Evolutionary conservation across 2,888 invertebrate genomes (phyloP).

Genomic region (Anarsia innoxiella): DNA sequence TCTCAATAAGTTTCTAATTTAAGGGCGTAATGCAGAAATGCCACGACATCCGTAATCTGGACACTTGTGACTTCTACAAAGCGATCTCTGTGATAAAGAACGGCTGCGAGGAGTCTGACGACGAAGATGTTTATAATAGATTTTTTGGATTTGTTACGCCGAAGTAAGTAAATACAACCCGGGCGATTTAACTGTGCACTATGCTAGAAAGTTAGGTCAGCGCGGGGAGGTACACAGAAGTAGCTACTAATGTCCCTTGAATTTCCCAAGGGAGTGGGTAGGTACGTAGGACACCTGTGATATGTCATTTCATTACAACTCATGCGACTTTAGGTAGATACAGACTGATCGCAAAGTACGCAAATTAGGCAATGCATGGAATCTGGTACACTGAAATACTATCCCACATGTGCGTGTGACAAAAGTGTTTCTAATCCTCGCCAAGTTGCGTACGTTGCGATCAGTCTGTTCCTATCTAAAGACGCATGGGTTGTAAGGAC

Average conservation of each 20-base stretch:
- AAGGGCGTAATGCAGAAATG: conserved; percentile 52
- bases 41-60: conserved; percentile 48
- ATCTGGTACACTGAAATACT: too few species aligned
- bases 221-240: neutral
- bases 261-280: too few species aligned
- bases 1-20: neutral
- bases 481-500: too few species aligned
- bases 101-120: conserved; percentile 32
- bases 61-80: conserved; percentile 44
- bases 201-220: neutral
- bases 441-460: too few species aligned
- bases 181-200: neutral
- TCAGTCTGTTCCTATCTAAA: too few species aligned
- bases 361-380: too few species aligned
- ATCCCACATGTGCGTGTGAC: too few species aligned
- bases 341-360: too few species aligned
- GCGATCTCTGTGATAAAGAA: conserved; percentile 29
- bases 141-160: conserved; percentile 39
- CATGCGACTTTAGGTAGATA: too few species aligned
- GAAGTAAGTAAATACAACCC: conserved; percentile 23
- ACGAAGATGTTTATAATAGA: conserved; percentile 30
- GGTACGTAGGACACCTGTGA: too few species aligned
- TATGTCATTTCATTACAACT: neutral
- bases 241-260: too few species aligned
- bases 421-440: too few species aligned